A percentile compares a stretch with the other conserved stretches of the same genome.
Evolutionary conservation across 2,113 vertebrate genomes (phyloP).

Genomic region (Cyphomyrus plagiostoma): DNA sequence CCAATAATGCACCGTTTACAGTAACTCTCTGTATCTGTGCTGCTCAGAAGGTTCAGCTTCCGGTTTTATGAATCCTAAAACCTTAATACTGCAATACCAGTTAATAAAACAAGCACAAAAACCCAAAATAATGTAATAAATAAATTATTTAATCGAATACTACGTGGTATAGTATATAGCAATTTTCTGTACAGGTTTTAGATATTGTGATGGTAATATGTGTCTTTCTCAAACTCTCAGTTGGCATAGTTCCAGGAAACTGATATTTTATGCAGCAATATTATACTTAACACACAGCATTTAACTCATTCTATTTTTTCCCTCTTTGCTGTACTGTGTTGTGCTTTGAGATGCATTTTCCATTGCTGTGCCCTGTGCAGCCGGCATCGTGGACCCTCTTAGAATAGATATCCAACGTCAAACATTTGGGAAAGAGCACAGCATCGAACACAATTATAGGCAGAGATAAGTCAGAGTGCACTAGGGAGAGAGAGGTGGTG

Average conservation of each 20-base stretch:
- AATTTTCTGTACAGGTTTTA: background rate
- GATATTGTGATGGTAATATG: background rate
- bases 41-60: background rate
- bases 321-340: background rate
- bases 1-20: background rate
- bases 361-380: background rate
- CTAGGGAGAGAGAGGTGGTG: background rate
- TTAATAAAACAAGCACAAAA: background rate
- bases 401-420: background rate
- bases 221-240: background rate
- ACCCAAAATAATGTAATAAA: background rate
- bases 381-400: background rate
- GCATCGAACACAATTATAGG: background rate
- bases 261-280: background rate
- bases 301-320: background rate
- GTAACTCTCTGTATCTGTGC: background rate
- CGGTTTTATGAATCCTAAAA: background rate
- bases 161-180: background rate
- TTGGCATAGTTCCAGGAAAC: background rate
- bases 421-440: background rate
- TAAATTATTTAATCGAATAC: background rate
- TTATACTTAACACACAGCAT: background rate
- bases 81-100: background rate
- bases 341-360: background rate
- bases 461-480: conserved; percentile 9